Base-by-base conservation (phyloP, 2,888 invertebrate genomes). In the Ornithoptera alexandrae region DNA sequence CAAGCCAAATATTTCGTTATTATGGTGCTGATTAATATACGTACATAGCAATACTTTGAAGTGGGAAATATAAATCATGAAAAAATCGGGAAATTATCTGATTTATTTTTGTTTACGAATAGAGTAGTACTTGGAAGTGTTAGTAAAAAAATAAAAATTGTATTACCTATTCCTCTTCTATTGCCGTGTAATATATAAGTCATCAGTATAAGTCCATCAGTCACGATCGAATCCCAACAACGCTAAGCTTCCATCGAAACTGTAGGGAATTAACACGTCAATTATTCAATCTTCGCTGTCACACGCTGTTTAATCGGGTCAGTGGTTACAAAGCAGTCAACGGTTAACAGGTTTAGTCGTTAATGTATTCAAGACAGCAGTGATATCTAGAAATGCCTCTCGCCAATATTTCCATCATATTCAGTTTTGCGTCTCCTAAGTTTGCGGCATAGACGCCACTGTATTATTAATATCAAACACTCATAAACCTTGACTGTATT, bases 271-370 rank as follows among this genome's bases (percentile, higher is more conserved):
- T 59, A 68, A 68, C 50, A 59, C 63, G 50, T 68, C 63, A 68
- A 68, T 68, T 68, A 68, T 68, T 68, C 63, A 68, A 62, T 68
- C 46, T 62, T 36, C 56, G 50, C 15, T 36, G 58, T 62, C 53
- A 63, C 50, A 53, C 58, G 46, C 65, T 24, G 63, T 59, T 30
- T 68, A 63, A 63, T 63, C 50, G 50, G 63, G 59, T 68, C 68
- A 63, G 30, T 50, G 50, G 63, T 42, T 68, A 20, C 20, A 59
- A 22, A 58, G 57, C 57, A 58, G 57, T 58, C 24, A 2, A 58
- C 57, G 20, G 22, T 15, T 58, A 58, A 58, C 22, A 22, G 22
- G 22, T 22, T 58, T 58, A 58, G 6, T 58, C 22, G 22, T 58
- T 58, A 58, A 58, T 22, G 22, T 58, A 58, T 58, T 58, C 7